Conservation (phyloP, 2,888 invertebrate species). For the Cantharis rustica region DNA sequence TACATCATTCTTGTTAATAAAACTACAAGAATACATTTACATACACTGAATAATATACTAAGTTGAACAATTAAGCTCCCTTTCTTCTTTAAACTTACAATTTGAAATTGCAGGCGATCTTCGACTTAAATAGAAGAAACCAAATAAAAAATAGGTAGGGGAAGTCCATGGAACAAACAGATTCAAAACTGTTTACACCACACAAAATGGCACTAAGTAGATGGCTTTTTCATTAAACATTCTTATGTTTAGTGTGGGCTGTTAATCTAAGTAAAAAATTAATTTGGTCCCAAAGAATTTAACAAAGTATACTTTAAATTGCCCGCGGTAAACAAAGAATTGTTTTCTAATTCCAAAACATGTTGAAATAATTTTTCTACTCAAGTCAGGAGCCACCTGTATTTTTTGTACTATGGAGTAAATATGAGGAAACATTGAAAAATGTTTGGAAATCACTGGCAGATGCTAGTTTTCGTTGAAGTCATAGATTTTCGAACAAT, state of each 20-base stretch:
- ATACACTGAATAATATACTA: slow-evolving; percentile 13
- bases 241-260: not conserved
- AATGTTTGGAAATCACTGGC: not conserved
- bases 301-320: not conserved
- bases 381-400: not conserved
- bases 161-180: not conserved
- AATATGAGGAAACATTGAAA: not conserved
- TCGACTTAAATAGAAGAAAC: not conserved
- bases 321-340: not conserved
- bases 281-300: not conserved
- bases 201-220: not conserved
- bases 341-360: not conserved
- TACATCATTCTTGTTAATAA: slow-evolving; percentile 19
- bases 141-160: not conserved
- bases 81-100: not conserved
- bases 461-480: not conserved
- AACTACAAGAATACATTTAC: slow-evolving; percentile 25
- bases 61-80: not conserved
- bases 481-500: not conserved
- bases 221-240: not conserved
- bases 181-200: not conserved
- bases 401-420: not conserved
- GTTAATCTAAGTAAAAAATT: not conserved
- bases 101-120: not conserved
- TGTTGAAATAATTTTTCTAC: not conserved